Conservation (phyloP, 2,888 invertebrate species). For the Girardia tigrina region DNA sequence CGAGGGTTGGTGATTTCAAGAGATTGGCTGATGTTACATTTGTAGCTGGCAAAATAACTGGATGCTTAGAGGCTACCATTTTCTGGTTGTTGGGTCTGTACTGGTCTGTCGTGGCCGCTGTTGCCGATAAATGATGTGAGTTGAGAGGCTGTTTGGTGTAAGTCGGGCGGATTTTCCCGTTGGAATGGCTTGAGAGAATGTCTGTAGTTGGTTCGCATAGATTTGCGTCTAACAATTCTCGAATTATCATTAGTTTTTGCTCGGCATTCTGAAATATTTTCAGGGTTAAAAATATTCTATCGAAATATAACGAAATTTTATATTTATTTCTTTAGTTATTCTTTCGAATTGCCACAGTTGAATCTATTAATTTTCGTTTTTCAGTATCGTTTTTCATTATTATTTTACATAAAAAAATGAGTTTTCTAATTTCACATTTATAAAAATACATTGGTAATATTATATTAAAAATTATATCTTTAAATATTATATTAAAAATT, state of each 20-base stretch:
- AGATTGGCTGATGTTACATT: neutral
- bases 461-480: too few relatives aligned
- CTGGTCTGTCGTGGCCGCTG: neutral
- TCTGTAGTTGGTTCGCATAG: neutral
- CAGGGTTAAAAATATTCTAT: too few relatives aligned
- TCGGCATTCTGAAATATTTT: neutral
- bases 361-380: too few relatives aligned
- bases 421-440: too few relatives aligned
- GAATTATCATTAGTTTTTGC: neutral
- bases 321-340: too few relatives aligned
- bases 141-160: neutral
- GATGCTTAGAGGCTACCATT: neutral
- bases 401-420: too few relatives aligned
- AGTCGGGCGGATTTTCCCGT: neutral
- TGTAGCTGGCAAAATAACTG: neutral
- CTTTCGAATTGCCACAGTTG: too few relatives aligned
- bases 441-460: too few relatives aligned
- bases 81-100: neutral
- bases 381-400: too few relatives aligned
- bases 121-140: too few relatives aligned
- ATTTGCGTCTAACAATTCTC: neutral
- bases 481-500: too few relatives aligned
- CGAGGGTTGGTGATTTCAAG: neutral
- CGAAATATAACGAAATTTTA: too few relatives aligned
- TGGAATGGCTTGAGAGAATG: neutral